Evolutionary conservation across 2,113 vertebrate genomes (phyloP).

Genomic region (Larimichthys polyactis): DNA sequence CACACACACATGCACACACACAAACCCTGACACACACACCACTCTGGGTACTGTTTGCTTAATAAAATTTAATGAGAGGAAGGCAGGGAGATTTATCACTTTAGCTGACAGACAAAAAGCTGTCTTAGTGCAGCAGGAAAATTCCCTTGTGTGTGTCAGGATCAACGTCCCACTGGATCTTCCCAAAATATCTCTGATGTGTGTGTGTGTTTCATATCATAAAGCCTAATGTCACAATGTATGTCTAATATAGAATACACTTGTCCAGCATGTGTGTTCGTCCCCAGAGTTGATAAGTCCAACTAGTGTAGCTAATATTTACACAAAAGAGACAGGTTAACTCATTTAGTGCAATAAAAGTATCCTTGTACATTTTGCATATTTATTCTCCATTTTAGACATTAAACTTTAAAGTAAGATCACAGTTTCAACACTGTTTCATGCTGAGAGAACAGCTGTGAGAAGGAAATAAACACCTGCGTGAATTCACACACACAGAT

Average conservation of each 20-base stretch:
- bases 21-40: background rate
- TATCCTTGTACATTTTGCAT: background rate
- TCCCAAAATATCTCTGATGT: background rate
- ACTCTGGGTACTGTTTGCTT: background rate
- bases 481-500: background rate
- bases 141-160: background rate
- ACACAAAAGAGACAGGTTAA: background rate
- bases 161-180: background rate
- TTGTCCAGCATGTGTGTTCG: background rate
- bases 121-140: background rate
- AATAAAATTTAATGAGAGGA: background rate
- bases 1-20: background rate
- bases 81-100: background rate
- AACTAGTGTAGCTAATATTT: background rate
- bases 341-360: background rate
- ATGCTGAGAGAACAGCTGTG: background rate
- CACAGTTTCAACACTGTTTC: background rate
- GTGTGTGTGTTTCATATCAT: background rate
- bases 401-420: background rate
- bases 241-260: background rate
- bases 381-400: background rate
- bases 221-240: background rate
- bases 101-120: constrained; percentile 3
- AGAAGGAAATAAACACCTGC: background rate
- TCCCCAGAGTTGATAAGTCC: background rate